Conservation (phyloP, 2,113 vertebrate genomes). For the Condylura cristata region DNA sequence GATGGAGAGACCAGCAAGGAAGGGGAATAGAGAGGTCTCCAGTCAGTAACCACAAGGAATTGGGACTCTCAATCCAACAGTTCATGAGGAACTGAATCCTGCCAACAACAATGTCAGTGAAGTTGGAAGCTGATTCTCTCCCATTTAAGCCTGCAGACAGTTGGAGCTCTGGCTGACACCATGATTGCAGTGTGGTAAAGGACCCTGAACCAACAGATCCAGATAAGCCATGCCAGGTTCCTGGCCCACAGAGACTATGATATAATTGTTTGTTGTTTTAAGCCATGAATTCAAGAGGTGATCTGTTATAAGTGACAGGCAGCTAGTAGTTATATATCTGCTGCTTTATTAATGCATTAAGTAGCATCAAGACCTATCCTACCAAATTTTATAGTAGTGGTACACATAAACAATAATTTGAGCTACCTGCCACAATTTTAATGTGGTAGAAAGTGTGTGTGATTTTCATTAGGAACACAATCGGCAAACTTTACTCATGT, state of each 20-base stretch:
- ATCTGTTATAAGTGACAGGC: background rate
- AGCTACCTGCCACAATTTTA: background rate
- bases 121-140: background rate
- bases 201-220: background rate
- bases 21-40: background rate
- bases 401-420: background rate
- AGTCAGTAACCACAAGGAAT: background rate
- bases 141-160: background rate
- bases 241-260: background rate
- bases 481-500: background rate
- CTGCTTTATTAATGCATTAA: conserved; percentile 13
- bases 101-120: background rate
- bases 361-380: background rate
- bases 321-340: background rate
- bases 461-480: background rate
- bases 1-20: background rate
- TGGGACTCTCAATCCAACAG: background rate
- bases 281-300: background rate
- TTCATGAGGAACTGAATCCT: background rate
- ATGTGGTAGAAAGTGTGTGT: background rate
- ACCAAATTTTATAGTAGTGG: background rate
- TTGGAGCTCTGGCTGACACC: background rate
- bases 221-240: background rate
- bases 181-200: background rate
- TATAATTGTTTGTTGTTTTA: background rate